Evolutionary conservation across 2,888 invertebrate genomes (phyloP), one percentile per base, ranked within the genome.

Genomic region (Schizaphis graminum): DNA sequence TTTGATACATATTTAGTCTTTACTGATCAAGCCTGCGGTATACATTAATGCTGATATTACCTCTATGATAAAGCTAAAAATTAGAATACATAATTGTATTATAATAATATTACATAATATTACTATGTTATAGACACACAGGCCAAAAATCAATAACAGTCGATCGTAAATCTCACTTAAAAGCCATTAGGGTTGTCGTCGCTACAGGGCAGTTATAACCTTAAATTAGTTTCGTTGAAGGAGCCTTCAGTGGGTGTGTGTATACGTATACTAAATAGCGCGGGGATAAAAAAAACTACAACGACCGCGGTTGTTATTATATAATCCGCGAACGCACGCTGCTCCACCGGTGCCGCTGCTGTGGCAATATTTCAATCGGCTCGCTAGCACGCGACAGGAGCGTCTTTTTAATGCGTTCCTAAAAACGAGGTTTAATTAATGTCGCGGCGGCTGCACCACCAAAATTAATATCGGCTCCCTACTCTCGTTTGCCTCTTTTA

Each of bases 341-440:
- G 77, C 44, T 56, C 87, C 88, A 88, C 88, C 77, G 77, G 49
- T 77, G 77, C 77, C 87, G 77, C 84, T 56, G 89, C 57, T 67
- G 77, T n/a, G 86, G 94, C 94, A 94, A 94, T 94, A 94, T 94
- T 94, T 94, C 94, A 94, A 94, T 94, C 94, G 94, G 93, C 26
- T 57, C 47, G 93, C 90, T 35, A n/a, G 57, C 85, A 86, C 94
- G 94, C 94, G 94, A 90, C 90, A 94, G 85, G 85, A 93, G 91
- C 94, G 94, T 94, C 94, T 94, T 94, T 94, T 94, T 94, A 94
- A 94, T 94, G 94, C 90, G 94, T 94, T 94, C 94, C 91, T 86
- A 91, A 94, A 94, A 94, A 94, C 94, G 94, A 94, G 94, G 94
- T 94, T 94, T 94, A 94, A 94, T 94, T 94, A 94, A 94, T 94